Conservation (phyloP, 2,888 invertebrate species). For the Melieria crassipennis region DNA sequence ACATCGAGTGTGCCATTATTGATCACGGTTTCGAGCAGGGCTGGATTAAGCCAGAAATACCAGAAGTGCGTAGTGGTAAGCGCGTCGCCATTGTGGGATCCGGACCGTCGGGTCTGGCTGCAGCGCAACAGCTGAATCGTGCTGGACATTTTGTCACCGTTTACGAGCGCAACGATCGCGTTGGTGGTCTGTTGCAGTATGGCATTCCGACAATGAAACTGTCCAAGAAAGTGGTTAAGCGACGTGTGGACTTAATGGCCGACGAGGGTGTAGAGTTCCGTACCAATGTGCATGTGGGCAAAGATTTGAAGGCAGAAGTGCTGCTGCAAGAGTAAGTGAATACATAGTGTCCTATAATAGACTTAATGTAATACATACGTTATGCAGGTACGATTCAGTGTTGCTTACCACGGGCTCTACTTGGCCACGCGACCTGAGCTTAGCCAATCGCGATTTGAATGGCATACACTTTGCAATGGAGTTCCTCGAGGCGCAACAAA, state of each 20-base stretch:
- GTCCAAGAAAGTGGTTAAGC: slow-evolving; percentile 90
- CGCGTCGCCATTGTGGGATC: slow-evolving; percentile 91
- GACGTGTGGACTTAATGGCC: slow-evolving; percentile 85
- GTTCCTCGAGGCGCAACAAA: slow-evolving; percentile 96
- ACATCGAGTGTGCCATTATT: slow-evolving; percentile 98
- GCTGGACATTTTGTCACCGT: slow-evolving; percentile 96
- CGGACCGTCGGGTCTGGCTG: slow-evolving; percentile 94
- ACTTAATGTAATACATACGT: neutral
- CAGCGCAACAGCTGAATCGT: slow-evolving; percentile 94
- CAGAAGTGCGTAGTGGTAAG: slow-evolving; percentile 79
- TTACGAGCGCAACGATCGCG: slow-evolving; percentile 94
- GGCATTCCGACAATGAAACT: slow-evolving; percentile 99
- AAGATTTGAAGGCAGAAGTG: slow-evolving; percentile 83
- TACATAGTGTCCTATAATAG: neutral
- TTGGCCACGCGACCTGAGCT: slow-evolving; percentile 91
- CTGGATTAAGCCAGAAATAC: slow-evolving; percentile 88
- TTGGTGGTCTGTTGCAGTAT: slow-evolving; percentile 95
- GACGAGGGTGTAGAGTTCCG: slow-evolving; percentile 92
- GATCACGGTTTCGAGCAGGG: slow-evolving; percentile 97
- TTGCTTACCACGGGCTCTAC: slow-evolving; percentile 94
- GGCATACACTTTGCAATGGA: slow-evolving; percentile 99
- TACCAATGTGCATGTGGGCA: slow-evolving; percentile 90
- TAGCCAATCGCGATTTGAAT: slow-evolving; percentile 85
- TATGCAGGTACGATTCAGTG: slow-evolving; percentile 82
- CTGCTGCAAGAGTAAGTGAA: slow-evolving; percentile 71